These are phyloP conservation scores for Gandaritis pyraliata DNA, from an alignment of 2,888 invertebrate species.

Conservation along the genomic window DNA sequence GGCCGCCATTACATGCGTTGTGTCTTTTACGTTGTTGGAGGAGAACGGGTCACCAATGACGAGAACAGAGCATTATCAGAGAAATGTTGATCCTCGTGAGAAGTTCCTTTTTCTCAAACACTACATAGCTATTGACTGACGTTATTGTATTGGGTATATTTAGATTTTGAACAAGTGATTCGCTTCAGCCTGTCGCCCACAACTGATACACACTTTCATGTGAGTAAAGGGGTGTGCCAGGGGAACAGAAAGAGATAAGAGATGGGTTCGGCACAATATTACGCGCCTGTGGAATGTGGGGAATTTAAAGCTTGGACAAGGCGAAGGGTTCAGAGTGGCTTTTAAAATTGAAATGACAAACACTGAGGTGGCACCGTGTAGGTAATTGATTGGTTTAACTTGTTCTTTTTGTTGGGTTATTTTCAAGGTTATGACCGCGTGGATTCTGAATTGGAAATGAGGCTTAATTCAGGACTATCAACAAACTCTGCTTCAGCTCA, in stretches of 20 bases:
- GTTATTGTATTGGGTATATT: too few species aligned
- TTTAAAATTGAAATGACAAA: conserved; percentile 80
- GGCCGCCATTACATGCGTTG: not conserved
- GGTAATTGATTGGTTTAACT: conserved; percentile 63
- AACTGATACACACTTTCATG: conserved; percentile 40
- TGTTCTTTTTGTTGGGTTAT: conserved; percentile 11
- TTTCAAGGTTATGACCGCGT: not conserved
- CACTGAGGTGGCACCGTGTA: conserved; percentile 56
- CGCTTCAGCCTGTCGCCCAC: conserved; percentile 57
- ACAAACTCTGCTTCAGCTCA: too few species aligned
- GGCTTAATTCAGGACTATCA: too few species aligned
- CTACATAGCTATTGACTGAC: too few species aligned
- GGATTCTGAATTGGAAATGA: too few species aligned
- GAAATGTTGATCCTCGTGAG: too few species aligned
- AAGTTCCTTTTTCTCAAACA: too few species aligned
- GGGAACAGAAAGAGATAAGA: conserved; percentile 57
- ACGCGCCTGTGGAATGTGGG: conserved; percentile 69
- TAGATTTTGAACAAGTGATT: not conserved
- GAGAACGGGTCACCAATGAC: too few species aligned
- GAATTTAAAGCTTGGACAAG: conserved; percentile 73
- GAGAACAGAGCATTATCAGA: too few species aligned
- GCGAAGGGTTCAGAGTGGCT: conserved; percentile 74
- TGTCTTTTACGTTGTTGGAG: too few species aligned
- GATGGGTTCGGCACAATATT: conserved; percentile 53
- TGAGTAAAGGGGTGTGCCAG: conserved; percentile 55